Evolutionary conservation across 2,888 invertebrate genomes (phyloP).

Genomic region (Xestia xanthographa): DNA sequence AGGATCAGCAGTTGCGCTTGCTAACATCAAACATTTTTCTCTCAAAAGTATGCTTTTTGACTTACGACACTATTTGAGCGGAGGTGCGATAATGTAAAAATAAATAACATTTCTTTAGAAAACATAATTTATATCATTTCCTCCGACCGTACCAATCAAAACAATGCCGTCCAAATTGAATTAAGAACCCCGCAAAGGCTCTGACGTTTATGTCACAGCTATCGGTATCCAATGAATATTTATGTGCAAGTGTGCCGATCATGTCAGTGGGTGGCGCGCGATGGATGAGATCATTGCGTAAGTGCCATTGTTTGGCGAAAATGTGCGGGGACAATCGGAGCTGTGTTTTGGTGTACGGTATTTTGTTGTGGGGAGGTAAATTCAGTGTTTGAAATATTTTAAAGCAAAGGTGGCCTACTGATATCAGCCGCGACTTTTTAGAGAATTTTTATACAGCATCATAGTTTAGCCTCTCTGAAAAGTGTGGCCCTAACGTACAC

Average conservation of each 20-base stretch:
- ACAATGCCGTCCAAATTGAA: conserved; percentile 62
- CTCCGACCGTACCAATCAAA: conserved; percentile 63
- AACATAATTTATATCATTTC: conserved; percentile 5
- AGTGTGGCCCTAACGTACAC: background rate
- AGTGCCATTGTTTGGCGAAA: conserved; percentile 49
- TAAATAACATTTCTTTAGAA: background rate
- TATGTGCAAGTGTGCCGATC: conserved; percentile 55
- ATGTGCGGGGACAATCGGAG: conserved; percentile 10
- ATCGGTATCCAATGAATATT: conserved; percentile 66
- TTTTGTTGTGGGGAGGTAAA: conserved; percentile 2
- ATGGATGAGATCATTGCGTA: conserved; percentile 61
- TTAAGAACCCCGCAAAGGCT: conserved; percentile 60
- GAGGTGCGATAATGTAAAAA: background rate
- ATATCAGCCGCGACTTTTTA: background rate
- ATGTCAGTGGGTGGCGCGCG: conserved; percentile 61
- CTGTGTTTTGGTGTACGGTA: conserved; percentile 7
- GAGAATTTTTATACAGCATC: no score
- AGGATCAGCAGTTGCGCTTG: no score
- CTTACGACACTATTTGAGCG: background rate
- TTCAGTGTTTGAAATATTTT: background rate
- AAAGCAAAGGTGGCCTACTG: background rate
- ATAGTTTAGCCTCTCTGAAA: background rate
- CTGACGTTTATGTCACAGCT: conserved; percentile 66
- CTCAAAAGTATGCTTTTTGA: background rate
- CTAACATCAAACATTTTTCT: no score